Evolutionary conservation across 2,888 invertebrate genomes (phyloP).

Genomic region (Sycophila texana): DNA sequence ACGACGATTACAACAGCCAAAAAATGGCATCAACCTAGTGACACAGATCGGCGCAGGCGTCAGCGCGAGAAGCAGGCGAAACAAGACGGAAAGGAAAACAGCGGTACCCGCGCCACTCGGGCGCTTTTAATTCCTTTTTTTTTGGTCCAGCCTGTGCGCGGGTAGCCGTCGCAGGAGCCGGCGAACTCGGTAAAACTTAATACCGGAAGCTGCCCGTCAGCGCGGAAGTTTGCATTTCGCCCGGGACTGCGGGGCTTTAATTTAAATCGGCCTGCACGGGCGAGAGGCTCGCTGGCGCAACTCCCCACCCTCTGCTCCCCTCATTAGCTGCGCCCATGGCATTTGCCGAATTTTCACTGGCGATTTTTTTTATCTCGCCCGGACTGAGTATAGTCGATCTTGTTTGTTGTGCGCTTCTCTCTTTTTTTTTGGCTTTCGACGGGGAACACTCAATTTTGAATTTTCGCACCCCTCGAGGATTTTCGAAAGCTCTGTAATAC

Average conservation of each 20-base stretch:
- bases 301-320: neutral
- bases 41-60: too few species aligned
- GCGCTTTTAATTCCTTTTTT: conserved; percentile 25
- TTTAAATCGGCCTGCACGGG: conserved; percentile 49
- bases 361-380: neutral
- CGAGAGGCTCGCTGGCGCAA: too few species aligned
- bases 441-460: neutral
- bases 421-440: neutral
- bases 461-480: conserved; percentile 13
- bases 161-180: neutral
- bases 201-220: conserved; percentile 48
- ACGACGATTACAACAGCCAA: too few species aligned
- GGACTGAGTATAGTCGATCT: neutral
- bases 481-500: neutral
- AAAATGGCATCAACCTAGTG: too few species aligned
- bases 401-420: neutral
- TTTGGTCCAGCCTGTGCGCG: neutral
- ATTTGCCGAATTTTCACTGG: neutral
- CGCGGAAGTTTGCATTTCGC: conserved; percentile 59
- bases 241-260: conserved; percentile 44
- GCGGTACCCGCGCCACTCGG: neutral
- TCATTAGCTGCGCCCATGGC: conserved; percentile 3
- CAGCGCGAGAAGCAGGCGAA: neutral
- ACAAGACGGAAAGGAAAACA: conserved; percentile 24
- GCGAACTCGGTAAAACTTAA: conserved; percentile 39